phyloP scores from a whole-genome alignment of 2,113 vertebrate species.

The Porphyrio hochstetteri region DNA sequence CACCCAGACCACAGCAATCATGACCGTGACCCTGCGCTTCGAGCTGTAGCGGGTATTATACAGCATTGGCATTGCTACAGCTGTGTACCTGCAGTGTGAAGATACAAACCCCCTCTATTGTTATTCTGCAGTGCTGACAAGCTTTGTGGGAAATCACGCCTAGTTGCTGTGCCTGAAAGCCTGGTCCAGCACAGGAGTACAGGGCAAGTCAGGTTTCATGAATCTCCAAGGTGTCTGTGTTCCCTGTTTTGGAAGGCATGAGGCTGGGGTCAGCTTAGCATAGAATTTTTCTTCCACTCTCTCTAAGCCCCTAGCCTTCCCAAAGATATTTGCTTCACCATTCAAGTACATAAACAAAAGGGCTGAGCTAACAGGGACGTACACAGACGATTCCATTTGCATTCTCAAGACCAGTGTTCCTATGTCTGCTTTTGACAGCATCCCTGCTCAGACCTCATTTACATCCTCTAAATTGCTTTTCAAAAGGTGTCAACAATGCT shows the following conservation, averaged over 20 bases:
- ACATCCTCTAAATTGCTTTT: neutral
- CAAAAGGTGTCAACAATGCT: neutral
- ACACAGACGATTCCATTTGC: neutral
- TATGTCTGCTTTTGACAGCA: neutral
- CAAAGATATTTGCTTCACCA: neutral
- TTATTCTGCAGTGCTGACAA: neutral
- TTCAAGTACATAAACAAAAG: fast-evolving
- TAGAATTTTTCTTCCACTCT: fast-evolving
- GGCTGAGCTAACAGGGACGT: fast-evolving
- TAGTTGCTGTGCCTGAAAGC: neutral
- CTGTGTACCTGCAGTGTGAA: constrained; percentile 85
- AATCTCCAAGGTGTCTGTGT: fast-evolving
- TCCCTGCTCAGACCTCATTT: neutral
- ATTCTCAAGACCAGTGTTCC: fast-evolving
- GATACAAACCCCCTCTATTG: neutral
- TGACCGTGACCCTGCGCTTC: constrained; percentile 91
- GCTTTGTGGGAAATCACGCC: neutral
- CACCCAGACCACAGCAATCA: constrained; percentile 97
- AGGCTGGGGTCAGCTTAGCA: neutral
- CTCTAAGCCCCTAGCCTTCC: neutral
- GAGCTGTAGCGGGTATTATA: constrained; percentile 99
- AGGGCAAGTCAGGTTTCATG: fast-evolving
- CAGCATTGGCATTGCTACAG: constrained; percentile 98
- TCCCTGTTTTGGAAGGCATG: neutral
- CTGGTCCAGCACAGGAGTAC: fast-evolving